Evolutionary conservation across 2,888 invertebrate genomes (phyloP).

Genomic region (Drosophila picticornis): DNA sequence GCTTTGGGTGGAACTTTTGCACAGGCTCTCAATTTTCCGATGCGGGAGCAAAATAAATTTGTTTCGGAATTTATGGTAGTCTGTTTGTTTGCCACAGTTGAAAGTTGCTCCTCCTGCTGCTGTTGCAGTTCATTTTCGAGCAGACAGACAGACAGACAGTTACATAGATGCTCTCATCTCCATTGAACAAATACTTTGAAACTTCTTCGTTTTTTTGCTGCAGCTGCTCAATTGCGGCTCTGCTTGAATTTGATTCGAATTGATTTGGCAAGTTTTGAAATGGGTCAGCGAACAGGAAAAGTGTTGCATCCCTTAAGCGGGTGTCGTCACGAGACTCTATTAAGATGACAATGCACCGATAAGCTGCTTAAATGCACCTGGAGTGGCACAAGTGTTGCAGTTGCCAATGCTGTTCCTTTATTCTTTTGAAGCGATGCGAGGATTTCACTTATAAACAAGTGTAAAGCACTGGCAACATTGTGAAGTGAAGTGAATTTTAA

Average conservation of each 20-base stretch:
- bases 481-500: not conserved
- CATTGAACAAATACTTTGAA: constrained; percentile 50
- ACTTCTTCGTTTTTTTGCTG: constrained; percentile 12
- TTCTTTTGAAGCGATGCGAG: not conserved
- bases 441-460: not conserved
- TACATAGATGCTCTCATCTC: constrained; percentile 44
- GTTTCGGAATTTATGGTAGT: constrained; percentile 58
- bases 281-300: constrained; percentile 50
- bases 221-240: constrained; percentile 21
- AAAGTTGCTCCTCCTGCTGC: constrained; percentile 35
- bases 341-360: constrained; percentile 40
- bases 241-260: constrained; percentile 47
- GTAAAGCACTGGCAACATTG: not conserved
- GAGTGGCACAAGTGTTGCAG: constrained; percentile 1
- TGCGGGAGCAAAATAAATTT: constrained; percentile 53
- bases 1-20: constrained; percentile 44
- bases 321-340: constrained; percentile 34
- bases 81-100: constrained; percentile 27
- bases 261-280: constrained; percentile 43
- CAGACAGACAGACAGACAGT: constrained; percentile 28
- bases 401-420: not conserved
- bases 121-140: constrained; percentile 38
- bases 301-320: constrained; percentile 42
- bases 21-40: constrained; percentile 48
- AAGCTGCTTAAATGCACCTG: constrained; percentile 8